Percentiles rank a stretch among this genome's conserved stretches.
These are phyloP conservation scores for Nematolebias whitei DNA, from an alignment of 2,113 vertebrate genomes.

Conservation along the genomic window DNA sequence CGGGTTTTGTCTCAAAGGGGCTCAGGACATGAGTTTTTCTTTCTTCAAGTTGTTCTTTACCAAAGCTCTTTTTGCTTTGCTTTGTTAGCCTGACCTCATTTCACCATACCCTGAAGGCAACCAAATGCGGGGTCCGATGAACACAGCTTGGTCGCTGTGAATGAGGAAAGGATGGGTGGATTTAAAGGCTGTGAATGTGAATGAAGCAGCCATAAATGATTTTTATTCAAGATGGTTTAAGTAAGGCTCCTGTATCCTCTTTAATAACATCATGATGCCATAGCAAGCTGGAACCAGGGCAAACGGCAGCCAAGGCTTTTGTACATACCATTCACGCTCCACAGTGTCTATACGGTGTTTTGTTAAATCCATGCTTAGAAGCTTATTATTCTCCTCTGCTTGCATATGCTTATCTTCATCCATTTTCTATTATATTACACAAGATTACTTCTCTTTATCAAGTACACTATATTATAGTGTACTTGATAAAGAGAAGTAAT, in stretches of 20 bases:
- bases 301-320: slow-evolving; percentile 35
- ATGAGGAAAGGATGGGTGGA: slow-evolving; percentile 29
- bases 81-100: slow-evolving; percentile 76
- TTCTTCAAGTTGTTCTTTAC: slow-evolving; percentile 31
- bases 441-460: slow-evolving; percentile 29
- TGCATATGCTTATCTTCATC: slow-evolving; percentile 46
- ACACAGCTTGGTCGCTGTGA: slow-evolving; percentile 42
- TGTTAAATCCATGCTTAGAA: slow-evolving; percentile 40
- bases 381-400: slow-evolving; percentile 39
- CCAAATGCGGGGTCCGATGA: slow-evolving; percentile 41
- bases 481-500: slow-evolving; percentile 47
- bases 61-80: slow-evolving; percentile 43
- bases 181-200: slow-evolving; percentile 45
- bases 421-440: slow-evolving; percentile 50
- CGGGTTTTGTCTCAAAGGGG: background rate
- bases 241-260: slow-evolving; percentile 42
- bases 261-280: slow-evolving; percentile 43
- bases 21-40: background rate
- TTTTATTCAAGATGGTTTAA: slow-evolving; percentile 36
- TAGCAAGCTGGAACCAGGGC: slow-evolving; percentile 40
- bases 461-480: no score
- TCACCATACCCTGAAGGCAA: slow-evolving; percentile 52
- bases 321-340: slow-evolving; percentile 40
- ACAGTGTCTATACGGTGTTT: slow-evolving; percentile 41
- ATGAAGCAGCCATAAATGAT: slow-evolving; percentile 20